Evolutionary conservation across 2,797 vertebrate genomes (phyloP).

Genomic region (Notolabrus celidotus): DNA sequence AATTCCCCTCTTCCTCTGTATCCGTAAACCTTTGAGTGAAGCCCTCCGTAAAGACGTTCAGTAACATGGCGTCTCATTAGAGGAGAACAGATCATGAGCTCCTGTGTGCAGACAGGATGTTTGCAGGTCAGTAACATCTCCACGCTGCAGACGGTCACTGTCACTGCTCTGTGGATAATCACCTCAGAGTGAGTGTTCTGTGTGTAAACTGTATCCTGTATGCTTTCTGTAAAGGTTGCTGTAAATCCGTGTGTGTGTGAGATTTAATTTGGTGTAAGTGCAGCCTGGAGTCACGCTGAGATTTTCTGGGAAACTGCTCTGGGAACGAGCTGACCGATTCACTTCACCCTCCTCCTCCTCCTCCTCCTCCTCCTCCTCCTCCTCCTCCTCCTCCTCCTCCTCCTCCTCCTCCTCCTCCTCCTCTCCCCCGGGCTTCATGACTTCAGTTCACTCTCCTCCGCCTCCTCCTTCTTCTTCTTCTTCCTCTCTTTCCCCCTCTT

Average conservation of each 20-base stretch:
- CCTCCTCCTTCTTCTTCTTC: background rate
- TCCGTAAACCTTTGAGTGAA: slow-evolving; percentile 11
- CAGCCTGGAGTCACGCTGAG: slow-evolving; percentile 44
- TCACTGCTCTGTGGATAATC: too few species aligned
- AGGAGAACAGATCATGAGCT: background rate
- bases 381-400: background rate
- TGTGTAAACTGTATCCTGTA: background rate
- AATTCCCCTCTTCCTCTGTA: background rate
- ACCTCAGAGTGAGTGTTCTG: too few species aligned
- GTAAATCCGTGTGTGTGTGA: background rate
- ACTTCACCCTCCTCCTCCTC: slow-evolving; percentile 2
- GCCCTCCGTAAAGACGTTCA: slow-evolving; percentile 7
- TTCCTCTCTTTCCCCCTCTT: background rate
- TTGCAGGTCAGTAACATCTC: slow-evolving; percentile 17
- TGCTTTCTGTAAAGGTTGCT: background rate
- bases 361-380: slow-evolving; percentile 6
- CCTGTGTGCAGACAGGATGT: slow-evolving; percentile 12
- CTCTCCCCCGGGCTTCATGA: slow-evolving; percentile 10
- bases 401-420: background rate
- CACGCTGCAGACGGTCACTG: background rate
- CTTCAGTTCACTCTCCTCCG: slow-evolving; percentile 14
- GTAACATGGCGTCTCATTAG: background rate
- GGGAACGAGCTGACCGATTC: slow-evolving; percentile 69
- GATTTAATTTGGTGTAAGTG: slow-evolving; percentile 16
- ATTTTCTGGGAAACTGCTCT: slow-evolving; percentile 62